Evolutionary conservation across 2,113 vertebrate species (phyloP).

Genomic region (Prunella fulvescens): DNA sequence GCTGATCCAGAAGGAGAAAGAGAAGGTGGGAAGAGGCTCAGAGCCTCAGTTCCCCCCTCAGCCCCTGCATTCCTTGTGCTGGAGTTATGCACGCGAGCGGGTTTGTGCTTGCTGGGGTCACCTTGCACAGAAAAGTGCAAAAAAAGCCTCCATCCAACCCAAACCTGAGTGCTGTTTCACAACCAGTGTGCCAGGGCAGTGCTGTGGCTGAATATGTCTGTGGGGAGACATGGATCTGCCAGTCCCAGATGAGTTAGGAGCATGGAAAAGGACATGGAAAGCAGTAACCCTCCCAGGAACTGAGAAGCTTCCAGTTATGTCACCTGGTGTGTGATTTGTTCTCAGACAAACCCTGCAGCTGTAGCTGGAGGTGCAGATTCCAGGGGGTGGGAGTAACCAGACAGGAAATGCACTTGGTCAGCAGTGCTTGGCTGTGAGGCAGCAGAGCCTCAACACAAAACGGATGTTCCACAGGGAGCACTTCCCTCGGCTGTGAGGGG

Average conservation of each 20-base stretch:
- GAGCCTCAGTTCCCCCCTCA: not conserved
- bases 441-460: not conserved
- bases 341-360: not conserved
- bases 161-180: not conserved
- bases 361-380: not conserved
- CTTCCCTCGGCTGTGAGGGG: not conserved
- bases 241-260: not conserved
- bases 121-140: not conserved
- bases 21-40: slow-evolving; percentile 65
- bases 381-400: not conserved
- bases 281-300: not conserved
- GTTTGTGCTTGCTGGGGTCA: not conserved
- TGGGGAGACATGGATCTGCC: not conserved
- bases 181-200: not conserved
- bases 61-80: fast-evolving
- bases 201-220: not conserved
- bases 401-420: not conserved
- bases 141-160: too few relatives aligned
- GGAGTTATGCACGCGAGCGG: not conserved
- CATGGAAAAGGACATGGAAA: not conserved
- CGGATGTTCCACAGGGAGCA: not conserved
- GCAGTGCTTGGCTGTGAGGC: not conserved
- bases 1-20: slow-evolving; percentile 68
- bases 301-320: not conserved
- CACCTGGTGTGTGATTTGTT: not conserved